Base-by-base conservation (phyloP, 2,797 vertebrate species). In the Nasua narica region DNA sequence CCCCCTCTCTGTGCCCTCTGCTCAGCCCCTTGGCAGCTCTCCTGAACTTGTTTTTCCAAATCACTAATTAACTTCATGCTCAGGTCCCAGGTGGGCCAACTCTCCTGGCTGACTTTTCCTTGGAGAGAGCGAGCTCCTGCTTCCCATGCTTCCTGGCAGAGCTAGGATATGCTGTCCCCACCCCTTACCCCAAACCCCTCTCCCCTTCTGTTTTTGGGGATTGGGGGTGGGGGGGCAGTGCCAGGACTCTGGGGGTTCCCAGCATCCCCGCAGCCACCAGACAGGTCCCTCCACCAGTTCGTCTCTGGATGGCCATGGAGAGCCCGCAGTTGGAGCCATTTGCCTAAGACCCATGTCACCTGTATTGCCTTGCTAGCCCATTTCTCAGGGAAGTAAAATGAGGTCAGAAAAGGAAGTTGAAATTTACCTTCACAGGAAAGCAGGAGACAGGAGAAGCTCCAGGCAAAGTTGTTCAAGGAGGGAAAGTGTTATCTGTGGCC, bases 21-120 rank as follows among this genome's bases (percentile, higher is more conserved):
- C 87, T 87, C 72, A 21, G 23, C 93, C 84, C 82, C 95, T 96
- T 92, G 96, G 93, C 91, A 93, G 93, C 62, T 82, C 85, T 92
- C 29, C 56, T 93, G 91, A 92, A 81, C 96, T 97, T 98, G 97
- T 97, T 98, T 98, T 97, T 97, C 97, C 90, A 95, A 82, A 93
- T 94, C 85, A 56, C 96, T 97, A 95, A 97, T 98, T 96, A 97
- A 90, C 76, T 25, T 79, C 95, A 52, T 0, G 3, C 90, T 58
- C 3, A 3, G 90, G 84, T 97, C 97, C 97, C 98, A 81, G 89
- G 93, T 67, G 97, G 79, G 65, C 79, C 27, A 67, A 29, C 76
- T 94, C 96, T 89, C 79, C 89, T 70, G 62, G 79, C 91, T 97
- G n/a, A 93, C n/a, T 35, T 85, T 72, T 58, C 93, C 96, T 84